These are phyloP conservation scores for Tenodera sinensis DNA, from an alignment of 2,888 invertebrate species.

Conservation along the genomic window DNA sequence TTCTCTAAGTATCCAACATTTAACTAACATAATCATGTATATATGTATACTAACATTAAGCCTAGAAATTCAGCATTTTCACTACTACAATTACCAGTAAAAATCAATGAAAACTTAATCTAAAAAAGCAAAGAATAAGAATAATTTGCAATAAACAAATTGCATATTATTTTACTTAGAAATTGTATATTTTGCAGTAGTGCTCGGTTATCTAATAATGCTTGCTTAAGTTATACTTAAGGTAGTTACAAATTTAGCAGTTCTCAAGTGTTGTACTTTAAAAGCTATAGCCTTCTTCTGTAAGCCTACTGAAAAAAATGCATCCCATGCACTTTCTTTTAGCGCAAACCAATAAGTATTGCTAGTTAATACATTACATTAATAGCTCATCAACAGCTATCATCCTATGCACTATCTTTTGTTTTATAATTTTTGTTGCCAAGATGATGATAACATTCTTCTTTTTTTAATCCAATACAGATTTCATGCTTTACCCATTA, in stretches of 20 bases:
- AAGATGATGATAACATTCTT: neutral
- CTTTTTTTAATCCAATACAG: constrained; percentile 9
- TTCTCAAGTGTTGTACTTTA: neutral
- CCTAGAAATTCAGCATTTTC: no score
- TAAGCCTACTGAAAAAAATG: neutral
- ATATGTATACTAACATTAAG: no score
- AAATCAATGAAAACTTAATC: neutral
- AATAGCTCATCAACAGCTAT: neutral
- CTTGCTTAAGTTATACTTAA: neutral
- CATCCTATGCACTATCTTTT: neutral
- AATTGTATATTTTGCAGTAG: neutral
- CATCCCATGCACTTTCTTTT: neutral
- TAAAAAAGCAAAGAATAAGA: neutral
- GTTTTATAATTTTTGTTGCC: neutral
- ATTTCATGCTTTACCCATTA: neutral
- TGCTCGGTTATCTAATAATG: neutral
- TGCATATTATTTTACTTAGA: neutral
- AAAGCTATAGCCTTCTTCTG: neutral
- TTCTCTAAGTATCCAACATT: no score
- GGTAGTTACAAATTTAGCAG: neutral
- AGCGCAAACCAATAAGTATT: no score
- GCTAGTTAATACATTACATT: neutral
- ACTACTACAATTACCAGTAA: no score
- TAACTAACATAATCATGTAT: no score
- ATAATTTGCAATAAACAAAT: neutral